These are phyloP conservation scores for Halichoerus grypus DNA, from an alignment of 2,113 vertebrate genomes.

Conservation along the genomic window DNA sequence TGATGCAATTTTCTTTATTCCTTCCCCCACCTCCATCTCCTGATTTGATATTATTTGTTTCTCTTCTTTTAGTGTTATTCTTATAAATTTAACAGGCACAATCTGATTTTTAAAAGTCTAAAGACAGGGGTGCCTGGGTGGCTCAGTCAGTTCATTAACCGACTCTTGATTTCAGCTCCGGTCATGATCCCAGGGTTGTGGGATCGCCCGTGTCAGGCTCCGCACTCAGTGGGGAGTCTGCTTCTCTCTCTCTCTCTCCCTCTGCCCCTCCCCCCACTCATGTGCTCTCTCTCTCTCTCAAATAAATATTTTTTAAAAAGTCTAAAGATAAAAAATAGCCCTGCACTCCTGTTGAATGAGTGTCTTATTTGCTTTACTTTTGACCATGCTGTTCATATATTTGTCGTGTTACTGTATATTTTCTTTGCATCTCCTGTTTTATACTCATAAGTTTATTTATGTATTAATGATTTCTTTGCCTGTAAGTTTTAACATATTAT, in stretches of 20 bases:
- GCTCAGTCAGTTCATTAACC: background rate
- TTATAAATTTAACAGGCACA: background rate
- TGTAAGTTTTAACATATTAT: background rate
- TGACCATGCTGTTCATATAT: background rate
- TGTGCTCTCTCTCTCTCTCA: background rate
- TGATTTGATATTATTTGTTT: background rate
- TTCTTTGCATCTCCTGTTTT: background rate
- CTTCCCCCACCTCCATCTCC: background rate
- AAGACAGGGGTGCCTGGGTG: background rate
- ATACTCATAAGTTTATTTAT: background rate
- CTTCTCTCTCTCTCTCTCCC: background rate
- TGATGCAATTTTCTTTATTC: background rate
- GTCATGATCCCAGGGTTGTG: background rate
- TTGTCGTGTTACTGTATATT: background rate
- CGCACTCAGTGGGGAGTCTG: background rate
- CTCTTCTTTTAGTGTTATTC: background rate
- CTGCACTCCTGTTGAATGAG: background rate
- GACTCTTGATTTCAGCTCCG: background rate
- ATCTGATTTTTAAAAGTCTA: background rate
- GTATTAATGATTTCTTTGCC: background rate
- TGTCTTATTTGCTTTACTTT: background rate
- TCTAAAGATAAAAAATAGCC: background rate
- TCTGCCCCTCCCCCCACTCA: background rate
- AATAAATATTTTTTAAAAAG: background rate
- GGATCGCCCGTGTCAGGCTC: background rate